These are phyloP conservation scores for Tetramorium bicarinatum DNA, from an alignment of 2,888 invertebrate genomes.

Conservation along the genomic window DNA sequence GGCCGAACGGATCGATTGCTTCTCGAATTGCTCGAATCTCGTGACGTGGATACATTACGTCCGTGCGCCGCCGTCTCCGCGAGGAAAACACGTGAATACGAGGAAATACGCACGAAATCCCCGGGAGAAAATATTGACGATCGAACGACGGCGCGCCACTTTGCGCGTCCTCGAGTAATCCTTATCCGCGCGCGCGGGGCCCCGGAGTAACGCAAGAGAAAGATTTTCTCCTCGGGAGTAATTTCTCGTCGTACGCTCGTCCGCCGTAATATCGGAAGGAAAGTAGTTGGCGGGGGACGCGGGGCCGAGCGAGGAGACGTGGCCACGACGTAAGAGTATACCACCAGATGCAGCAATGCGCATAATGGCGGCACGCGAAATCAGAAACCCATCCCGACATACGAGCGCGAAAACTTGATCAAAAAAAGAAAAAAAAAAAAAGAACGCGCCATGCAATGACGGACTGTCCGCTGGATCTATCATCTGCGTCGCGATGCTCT, in stretches of 20 bases:
- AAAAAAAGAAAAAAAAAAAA: neutral
- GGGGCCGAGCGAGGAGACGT: neutral
- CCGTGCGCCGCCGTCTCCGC: neutral
- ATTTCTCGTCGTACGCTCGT: slow-evolving; percentile 24
- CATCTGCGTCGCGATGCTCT: too few relatives aligned
- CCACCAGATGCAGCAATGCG: slow-evolving; percentile 25
- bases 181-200: neutral
- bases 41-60: too few relatives aligned
- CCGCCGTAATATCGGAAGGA: slow-evolving; percentile 33
- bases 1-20: neutral
- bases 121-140: neutral
- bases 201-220: neutral
- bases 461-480: neutral
- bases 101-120: neutral
- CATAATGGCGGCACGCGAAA: slow-evolving; percentile 46
- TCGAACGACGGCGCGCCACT: neutral
- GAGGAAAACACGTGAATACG: neutral
- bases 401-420: slow-evolving; percentile 15
- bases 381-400: neutral
- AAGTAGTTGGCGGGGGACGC: slow-evolving; percentile 7
- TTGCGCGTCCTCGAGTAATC: neutral
- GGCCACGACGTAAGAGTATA: slow-evolving; percentile 17
- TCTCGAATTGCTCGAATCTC: too few relatives aligned
- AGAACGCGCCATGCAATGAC: neutral
- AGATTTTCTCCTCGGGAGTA: slow-evolving; percentile 18